Base-by-base conservation (phyloP, 2,888 invertebrate species). In the Zaprionus lineosus region DNA sequence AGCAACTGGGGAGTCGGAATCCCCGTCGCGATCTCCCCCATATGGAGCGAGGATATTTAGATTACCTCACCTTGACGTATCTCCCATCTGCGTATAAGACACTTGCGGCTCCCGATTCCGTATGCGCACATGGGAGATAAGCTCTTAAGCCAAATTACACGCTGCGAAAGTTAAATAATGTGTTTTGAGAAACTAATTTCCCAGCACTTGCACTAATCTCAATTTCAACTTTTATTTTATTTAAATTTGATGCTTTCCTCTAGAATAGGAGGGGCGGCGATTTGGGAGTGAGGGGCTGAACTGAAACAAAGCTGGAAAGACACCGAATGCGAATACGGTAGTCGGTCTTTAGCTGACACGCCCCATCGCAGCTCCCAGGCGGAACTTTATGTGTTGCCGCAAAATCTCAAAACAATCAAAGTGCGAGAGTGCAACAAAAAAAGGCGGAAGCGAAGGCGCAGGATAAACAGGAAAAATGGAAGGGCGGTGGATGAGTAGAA, bases 391-490 rank as follows among this genome's bases (percentile, higher is more conserved):
- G 77, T 77, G 82, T 63, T 78, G 75, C 75, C 75, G 73, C 78
- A 72, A 81, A 78, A 78, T 78, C 77, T 78, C 77, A 79, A 79
- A 79, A 79, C 82, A 79, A 79, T 79, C 78, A 79, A 78, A 82
- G 73, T 82, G 57, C 78, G 63, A 46, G 66, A 62, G 64, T 69
- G 69, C 69, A 68, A 53, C 47, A 55, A 59, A 48, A 47, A 50
- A 60, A 44, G n/a, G n/a, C n/a, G n/a, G n/a, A n/a, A n/a, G n/a
- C n/a, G n/a, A n/a, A n/a, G n/a, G n/a, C n/a, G n/a, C n/a, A n/a
- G n/a, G n/a, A n/a, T n/a, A n/a, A n/a, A n/a, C n/a, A n/a, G n/a
- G n/a, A 47, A 31, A 26, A 28, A 44, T 4, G 44, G 33, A 18
- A 11, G 26, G 39, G 37, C 8, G 18, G 19, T 9, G 4, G n/a